phyloP scores from a whole-genome alignment of 2,113 vertebrate genomes.

The Protobothrops mucrosquamatus region DNA sequence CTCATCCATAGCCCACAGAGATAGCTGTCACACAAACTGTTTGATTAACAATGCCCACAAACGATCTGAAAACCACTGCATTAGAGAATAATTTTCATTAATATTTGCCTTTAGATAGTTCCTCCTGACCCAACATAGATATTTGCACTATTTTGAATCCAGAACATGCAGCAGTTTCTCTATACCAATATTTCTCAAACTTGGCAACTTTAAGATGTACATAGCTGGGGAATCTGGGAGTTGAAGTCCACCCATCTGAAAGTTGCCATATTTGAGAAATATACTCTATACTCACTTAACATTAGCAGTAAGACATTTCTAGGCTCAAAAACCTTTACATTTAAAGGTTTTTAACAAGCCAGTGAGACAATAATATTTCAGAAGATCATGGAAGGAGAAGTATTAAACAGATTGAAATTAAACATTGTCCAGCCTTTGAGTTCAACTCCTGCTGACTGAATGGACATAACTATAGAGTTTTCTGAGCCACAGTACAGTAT shows the following conservation, averaged over 20 bases:
- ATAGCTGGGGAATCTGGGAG: not conserved
- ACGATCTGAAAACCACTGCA: not conserved
- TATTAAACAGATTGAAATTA: not conserved
- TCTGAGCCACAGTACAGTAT: not conserved
- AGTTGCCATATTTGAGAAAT: not conserved
- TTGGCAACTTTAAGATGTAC: not conserved
- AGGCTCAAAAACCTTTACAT: not conserved
- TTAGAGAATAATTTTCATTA: not conserved
- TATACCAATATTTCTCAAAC: not conserved
- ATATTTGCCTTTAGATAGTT: not conserved
- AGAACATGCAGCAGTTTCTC: not conserved
- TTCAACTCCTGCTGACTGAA: not conserved
- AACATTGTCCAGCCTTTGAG: not conserved
- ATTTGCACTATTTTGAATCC: not conserved
- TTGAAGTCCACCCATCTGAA: not conserved
- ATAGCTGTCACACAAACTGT: conserved; percentile 14
- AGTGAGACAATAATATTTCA: not conserved
- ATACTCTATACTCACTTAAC: not conserved
- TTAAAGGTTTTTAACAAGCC: not conserved
- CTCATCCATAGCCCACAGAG: not conserved
- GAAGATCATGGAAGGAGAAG: not conserved
- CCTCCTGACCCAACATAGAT: not conserved
- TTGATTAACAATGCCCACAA: not conserved
- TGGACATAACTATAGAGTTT: not conserved
- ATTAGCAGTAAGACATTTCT: not conserved